Evolutionary conservation across 2,888 invertebrate species (phyloP), one percentile per base, ranked within the genome.

Genomic region (Amphipyra tragopoginis): DNA sequence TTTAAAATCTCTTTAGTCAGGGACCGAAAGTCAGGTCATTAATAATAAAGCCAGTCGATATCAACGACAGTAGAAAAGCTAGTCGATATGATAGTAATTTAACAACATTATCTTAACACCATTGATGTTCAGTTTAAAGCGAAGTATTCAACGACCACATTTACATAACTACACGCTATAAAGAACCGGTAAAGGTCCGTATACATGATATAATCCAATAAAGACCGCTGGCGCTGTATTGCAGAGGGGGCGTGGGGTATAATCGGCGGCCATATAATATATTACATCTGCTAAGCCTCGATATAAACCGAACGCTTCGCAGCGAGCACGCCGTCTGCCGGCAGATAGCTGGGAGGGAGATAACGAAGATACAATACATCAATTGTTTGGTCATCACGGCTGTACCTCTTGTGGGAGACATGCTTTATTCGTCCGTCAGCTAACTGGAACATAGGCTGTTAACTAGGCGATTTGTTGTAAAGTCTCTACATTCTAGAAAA

Each of bases 321-420:
- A 2, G 1, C 6, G 14, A 7, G 2, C 8, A 8, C 15, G 21
- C 10, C 45, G 33, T 13, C 15, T 4, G 5, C 26, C 9, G 5
- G 33, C 10, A 7, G 45, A 29, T 15, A 15, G n/a, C 33, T n/a
- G 14, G 42, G 34, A 15, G 9, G 7, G 21, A 8, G 42, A 43
- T 36, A 50, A 44, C 52, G 11, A 36, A 43, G 10, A 13, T 13
- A 49, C 56, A 57, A 50, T 50, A n/a, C 50, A 11, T 13, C 50
- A 5, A 58, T 58, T 58, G 53, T 58, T 44, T 15, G 38, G 53
- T 58, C 44, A 29, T 44, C 57, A 52, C 38, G 26, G 36, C 49
- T 38, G 36, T 14, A 36, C 10, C 36, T 40, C 15, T 29, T 10
- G n/a, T n/a, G 36, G 14, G 5, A 11, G 36, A 29, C 26, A 14